Conservation (phyloP, 2,888 invertebrate genomes). For the Laothoe populi region DNA sequence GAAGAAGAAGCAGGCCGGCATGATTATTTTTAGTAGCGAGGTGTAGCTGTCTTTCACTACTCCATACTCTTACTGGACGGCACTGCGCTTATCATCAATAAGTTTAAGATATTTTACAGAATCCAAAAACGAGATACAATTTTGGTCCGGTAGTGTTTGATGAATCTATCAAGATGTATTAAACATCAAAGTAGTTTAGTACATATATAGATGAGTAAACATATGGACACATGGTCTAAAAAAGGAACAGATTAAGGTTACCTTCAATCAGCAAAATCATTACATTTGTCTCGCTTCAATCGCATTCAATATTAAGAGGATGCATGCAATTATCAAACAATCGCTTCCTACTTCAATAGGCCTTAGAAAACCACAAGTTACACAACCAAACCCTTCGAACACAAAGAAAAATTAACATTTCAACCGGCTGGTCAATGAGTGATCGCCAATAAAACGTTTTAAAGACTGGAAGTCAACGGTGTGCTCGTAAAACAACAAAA, state of each 20-base stretch:
- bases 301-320: background rate
- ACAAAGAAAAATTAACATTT: constrained; percentile 15
- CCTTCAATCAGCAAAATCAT: background rate
- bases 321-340: background rate
- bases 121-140: too few relatives aligned
- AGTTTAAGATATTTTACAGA: too few relatives aligned
- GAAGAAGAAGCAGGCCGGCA: too few relatives aligned
- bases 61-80: too few relatives aligned
- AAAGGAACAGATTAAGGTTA: background rate
- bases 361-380: background rate
- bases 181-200: too few relatives aligned
- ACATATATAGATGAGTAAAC: too few relatives aligned
- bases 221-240: too few relatives aligned
- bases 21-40: too few relatives aligned
- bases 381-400: background rate
- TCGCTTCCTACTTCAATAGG: background rate
- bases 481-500: constrained; percentile 46
- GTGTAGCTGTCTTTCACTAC: too few relatives aligned
- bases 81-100: too few relatives aligned
- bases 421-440: constrained; percentile 29
- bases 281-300: background rate
- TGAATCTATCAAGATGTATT: too few relatives aligned
- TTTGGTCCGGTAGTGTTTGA: too few relatives aligned
- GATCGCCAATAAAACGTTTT: constrained; percentile 61
- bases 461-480: constrained; percentile 56